These are phyloP conservation scores for Podocnemis expansa DNA, from an alignment of 2,113 vertebrate species.

Conservation along the genomic window DNA sequence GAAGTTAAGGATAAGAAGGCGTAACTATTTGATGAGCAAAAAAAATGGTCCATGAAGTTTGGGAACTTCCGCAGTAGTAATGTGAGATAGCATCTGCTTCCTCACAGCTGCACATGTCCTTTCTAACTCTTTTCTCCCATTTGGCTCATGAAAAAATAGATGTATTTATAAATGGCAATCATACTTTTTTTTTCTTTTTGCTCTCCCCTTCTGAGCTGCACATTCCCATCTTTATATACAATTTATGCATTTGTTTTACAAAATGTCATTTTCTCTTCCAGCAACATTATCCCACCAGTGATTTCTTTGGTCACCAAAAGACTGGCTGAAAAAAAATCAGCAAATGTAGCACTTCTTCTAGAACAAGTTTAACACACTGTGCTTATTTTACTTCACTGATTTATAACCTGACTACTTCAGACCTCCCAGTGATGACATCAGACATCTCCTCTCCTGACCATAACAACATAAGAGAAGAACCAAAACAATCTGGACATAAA, in stretches of 20 bases:
- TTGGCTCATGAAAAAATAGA: neutral
- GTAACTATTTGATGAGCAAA: neutral
- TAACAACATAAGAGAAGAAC: neutral
- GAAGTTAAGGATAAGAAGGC: neutral
- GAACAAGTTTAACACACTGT: neutral
- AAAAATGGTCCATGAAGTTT: neutral
- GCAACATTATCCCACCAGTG: neutral
- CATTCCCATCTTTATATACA: neutral
- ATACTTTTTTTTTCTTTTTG: neutral
- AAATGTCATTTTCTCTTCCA: neutral
- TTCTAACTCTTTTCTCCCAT: neutral
- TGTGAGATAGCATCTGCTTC: neutral
- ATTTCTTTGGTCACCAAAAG: neutral
- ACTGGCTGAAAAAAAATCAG: accelerated
- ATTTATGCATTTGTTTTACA: neutral
- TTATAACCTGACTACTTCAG: neutral
- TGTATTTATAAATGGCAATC: neutral
- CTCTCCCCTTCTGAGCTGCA: neutral
- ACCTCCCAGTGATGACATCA: neutral
- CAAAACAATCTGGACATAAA: neutral
- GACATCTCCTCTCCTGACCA: neutral
- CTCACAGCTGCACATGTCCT: neutral
- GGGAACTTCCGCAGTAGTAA: neutral
- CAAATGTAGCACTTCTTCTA: neutral
- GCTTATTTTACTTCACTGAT: neutral